Evolutionary conservation across 2,888 invertebrate genomes (phyloP).

Genomic region (Entomobrya proxima): DNA sequence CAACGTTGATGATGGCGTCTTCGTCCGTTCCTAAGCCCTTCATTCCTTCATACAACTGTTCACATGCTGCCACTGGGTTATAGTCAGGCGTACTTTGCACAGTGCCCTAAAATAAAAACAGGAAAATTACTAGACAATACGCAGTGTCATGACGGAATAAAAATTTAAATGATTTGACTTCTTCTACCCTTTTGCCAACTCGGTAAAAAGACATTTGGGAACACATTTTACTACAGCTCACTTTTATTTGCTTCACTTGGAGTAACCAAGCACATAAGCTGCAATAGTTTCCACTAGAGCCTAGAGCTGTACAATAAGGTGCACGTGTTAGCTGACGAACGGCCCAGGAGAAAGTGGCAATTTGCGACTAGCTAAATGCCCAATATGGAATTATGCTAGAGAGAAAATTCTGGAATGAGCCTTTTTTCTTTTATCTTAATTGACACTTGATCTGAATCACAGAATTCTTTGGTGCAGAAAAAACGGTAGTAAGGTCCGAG

Average conservation of each 20-base stretch:
- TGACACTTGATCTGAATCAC: no score
- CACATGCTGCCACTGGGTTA: neutral
- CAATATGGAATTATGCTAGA: no score
- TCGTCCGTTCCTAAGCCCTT: constrained; percentile 19
- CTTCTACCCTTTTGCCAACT: constrained; percentile 11
- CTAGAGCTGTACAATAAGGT: no score
- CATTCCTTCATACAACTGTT: neutral
- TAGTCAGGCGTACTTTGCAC: neutral
- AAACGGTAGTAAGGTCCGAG: no score
- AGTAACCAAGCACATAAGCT: neutral
- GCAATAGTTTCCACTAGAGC: no score
- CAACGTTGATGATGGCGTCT: neutral
- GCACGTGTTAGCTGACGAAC: no score
- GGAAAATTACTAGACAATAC: neutral
- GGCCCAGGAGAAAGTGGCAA: no score
- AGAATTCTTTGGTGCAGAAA: no score
- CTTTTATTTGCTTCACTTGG: neutral
- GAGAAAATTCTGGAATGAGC: no score
- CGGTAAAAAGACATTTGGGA: neutral
- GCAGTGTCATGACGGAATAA: neutral
- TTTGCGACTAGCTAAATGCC: no score
- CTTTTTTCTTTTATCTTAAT: no score
- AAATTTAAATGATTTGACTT: neutral
- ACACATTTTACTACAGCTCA: neutral
- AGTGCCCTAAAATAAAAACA: neutral